A percentile compares a stretch with the other conserved stretches of the same genome.
Evolutionary conservation across 2,888 invertebrate species (phyloP).

Genomic region (Crocallis elinguaria): DNA sequence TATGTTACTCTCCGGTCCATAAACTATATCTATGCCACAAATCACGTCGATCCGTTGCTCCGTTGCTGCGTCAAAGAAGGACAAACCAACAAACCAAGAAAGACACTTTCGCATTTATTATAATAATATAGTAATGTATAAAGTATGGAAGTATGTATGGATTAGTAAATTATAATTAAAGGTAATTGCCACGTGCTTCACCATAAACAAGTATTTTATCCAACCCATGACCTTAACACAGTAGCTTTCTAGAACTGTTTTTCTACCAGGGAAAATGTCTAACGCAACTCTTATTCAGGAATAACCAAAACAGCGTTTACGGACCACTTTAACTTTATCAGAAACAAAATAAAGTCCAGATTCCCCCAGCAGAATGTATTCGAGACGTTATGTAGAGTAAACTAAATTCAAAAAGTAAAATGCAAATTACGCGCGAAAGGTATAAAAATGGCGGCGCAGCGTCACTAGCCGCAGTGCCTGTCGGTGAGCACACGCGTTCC

Average conservation of each 20-base stretch:
- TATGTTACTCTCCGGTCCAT: too few species aligned
- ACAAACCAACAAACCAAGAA: too few species aligned
- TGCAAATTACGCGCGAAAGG: conserved; percentile 47
- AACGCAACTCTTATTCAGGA: background rate
- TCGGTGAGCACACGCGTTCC: conserved; percentile 56
- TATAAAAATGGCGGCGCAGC: conserved; percentile 49
- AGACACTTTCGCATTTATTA: too few species aligned
- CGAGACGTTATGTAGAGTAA: background rate
- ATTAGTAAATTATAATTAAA: too few species aligned
- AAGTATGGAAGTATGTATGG: too few species aligned
- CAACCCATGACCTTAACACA: too few species aligned
- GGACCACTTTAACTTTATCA: background rate
- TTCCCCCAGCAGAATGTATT: background rate
- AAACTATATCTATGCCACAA: too few species aligned
- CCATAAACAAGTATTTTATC: too few species aligned
- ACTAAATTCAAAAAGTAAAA: conserved; percentile 33
- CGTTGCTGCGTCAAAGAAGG: too few species aligned
- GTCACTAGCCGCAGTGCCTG: conserved; percentile 45
- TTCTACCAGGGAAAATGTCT: background rate
- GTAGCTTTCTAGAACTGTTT: background rate
- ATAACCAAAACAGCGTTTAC: background rate
- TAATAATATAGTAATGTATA: too few species aligned
- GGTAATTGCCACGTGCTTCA: too few species aligned
- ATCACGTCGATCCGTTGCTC: too few species aligned
- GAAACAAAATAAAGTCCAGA: background rate